Evolutionary conservation across 92 coral and sea anemone genomes (phyloP), one percentile per base, ranked within the genome.

Genomic region (Heteractis magnifica): DNA sequence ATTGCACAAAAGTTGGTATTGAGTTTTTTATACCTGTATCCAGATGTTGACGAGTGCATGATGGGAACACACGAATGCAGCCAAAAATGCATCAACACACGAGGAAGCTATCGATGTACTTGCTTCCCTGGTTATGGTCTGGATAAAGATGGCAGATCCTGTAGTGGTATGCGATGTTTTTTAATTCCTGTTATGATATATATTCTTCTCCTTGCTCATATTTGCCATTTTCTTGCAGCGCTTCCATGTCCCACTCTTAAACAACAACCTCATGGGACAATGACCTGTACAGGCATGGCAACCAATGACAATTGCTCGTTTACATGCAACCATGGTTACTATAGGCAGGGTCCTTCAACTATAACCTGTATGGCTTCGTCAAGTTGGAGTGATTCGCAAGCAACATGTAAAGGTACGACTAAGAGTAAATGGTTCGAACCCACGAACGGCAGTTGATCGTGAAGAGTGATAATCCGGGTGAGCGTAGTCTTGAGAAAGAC

Each of bases 91-190:
- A 49, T 58, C 73, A 70, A 90, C 59, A 86, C 49, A n/a, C 62
- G 21, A 0, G 92, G 92, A 5, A 79, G 90, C 49, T 90, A 81
- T 75, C 55, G n/a, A 41, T 90, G 92, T 52, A 52, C 72, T 9
- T 90, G 92, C 68, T 16, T 9, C 10, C n/a, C 56, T 10, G 92
- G 92, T 13, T 90, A 90, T 82, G 85, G 59, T 20, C 86, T 90
- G 26, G 52, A 77, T 23, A 41, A 10, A 6, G 88, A 90, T 65
- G 78, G 74, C 2, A 86, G 56, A 56, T 51, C 78, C 12, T 90
- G 92, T 64, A 76, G 75, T 41, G 92, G 92, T 82, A 70, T 20
- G 74, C 10, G 3, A 70, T 41, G 41, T 41, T 70, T 70, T 13
- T 70, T 20, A 4, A 70, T 23, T 70, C 10, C 20, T 18, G 41